Conservation (phyloP, 2,797 vertebrate genomes). For the Silurus aristotelis region DNA sequence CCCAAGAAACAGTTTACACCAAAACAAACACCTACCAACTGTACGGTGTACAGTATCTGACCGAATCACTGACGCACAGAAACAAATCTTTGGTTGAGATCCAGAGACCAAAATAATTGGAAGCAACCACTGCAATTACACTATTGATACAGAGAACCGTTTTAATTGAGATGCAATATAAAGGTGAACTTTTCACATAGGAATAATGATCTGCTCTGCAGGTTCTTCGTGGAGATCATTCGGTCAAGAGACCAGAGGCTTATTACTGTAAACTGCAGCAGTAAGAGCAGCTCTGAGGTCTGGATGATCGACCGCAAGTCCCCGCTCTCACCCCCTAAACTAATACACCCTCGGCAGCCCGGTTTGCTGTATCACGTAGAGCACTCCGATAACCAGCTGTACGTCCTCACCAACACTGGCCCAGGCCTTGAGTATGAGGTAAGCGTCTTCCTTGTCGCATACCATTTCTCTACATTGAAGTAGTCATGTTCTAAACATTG, state of each 20-base stretch:
- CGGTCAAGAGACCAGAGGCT: constrained; percentile 82
- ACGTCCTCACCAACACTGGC: constrained; percentile 87
- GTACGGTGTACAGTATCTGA: neutral
- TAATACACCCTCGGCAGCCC: constrained; percentile 80
- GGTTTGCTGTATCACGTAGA: constrained; percentile 88
- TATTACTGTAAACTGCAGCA: constrained; percentile 90
- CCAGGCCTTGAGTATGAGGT: constrained; percentile 91
- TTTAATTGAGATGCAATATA: neutral
- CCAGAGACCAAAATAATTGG: no score
- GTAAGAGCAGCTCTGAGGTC: constrained; percentile 90
- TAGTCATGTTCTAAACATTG: neutral
- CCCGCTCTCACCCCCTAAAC: constrained; percentile 73
- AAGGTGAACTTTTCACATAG: neutral
- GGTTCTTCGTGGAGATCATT: constrained; percentile 91
- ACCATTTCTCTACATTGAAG: neutral
- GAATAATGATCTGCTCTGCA: constrained; percentile 55
- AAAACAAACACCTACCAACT: neutral
- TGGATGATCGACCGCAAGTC: constrained; percentile 66
- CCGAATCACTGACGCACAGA: no score
- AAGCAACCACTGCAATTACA: no score
- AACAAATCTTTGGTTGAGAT: neutral
- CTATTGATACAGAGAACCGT: neutral
- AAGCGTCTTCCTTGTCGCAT: constrained; percentile 26
- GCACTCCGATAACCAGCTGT: constrained; percentile 80
- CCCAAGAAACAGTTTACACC: neutral